Base-by-base conservation (phyloP, 2,797 vertebrate genomes). In the Hybognathus amarus region DNA sequence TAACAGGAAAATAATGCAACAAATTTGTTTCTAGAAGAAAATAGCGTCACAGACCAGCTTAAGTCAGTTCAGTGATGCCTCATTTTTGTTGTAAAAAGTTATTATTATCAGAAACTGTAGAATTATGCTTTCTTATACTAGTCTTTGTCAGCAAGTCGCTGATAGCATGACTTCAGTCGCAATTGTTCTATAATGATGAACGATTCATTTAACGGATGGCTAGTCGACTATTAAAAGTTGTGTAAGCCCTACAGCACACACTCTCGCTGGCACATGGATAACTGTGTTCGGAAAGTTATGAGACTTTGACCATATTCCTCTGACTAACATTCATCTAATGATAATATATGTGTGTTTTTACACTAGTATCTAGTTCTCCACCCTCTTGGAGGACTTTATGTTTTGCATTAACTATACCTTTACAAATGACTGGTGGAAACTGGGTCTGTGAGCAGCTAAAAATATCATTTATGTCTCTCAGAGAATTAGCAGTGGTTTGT, bases 381-480 rank as follows among this genome's bases (percentile, higher is more conserved):
- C 18, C n/a, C 61, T 50, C 38, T 24, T 40, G 15, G 13, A 76
- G 22, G 36, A 59, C 36, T 38, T 61, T 22, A 20, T 33, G 24
- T 33, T 64, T 33, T 47, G 27, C 77, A 78, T 78, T 67, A 66
- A 47, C 77, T 24, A 50, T 36, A 50, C 61, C 27, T 78, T 50
- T 78, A 78, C 27, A 77, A 64, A 77, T 22, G 61, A 66, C 42
- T 78, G 61, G 18, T 15, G 27, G 42, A 78, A 78, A 78, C 61
- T 78, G 30, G 77, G 42, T 78, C 77, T 52, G 59, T n/a, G 77
- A 50, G 76, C 59, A 50, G 24, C 61, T 36, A 78, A 50, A 66
- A 78, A 64, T 50, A 42, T 47, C 27, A 42, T 45, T 47, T 78
- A 59, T 24, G 22, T 66, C 11, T n/a, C 77, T 50, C 27, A 50